Evolutionary conservation across 2,888 invertebrate genomes (phyloP).

Genomic region (Microdon myrmicae): DNA sequence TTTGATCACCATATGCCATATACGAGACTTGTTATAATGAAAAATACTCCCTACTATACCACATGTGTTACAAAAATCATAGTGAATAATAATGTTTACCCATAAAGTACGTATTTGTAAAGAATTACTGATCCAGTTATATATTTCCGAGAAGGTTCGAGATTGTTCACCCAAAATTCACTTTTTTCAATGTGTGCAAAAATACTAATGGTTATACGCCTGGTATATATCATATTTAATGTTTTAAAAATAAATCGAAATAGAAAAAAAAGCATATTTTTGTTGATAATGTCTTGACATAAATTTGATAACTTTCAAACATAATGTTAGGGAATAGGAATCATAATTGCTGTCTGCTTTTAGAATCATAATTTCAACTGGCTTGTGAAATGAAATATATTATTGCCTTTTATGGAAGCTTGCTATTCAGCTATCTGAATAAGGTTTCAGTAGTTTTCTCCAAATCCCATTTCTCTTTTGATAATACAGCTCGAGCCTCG

Average conservation of each 20-base stretch:
- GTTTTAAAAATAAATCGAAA: slow-evolving; percentile 23
- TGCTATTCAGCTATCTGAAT: slow-evolving; percentile 75
- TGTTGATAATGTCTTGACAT: slow-evolving; percentile 32
- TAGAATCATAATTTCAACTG: slow-evolving; percentile 26
- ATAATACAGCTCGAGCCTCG: slow-evolving; percentile 88
- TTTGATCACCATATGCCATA: too few species aligned
- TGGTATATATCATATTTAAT: slow-evolving; percentile 20
- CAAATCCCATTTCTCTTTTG: slow-evolving; percentile 92
- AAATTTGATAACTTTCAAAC: slow-evolving; percentile 25
- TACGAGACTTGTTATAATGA: too few species aligned
- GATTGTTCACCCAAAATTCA: too few species aligned
- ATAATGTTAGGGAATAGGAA: slow-evolving; percentile 22
- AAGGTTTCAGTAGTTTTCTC: slow-evolving; percentile 91
- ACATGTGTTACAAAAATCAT: too few species aligned
- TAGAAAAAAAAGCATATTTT: slow-evolving; percentile 35
- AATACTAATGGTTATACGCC: too few species aligned
- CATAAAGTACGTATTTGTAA: too few species aligned
- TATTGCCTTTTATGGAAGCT: background rate
- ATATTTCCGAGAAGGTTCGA: too few species aligned
- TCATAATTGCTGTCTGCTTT: slow-evolving; percentile 34
- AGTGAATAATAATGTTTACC: too few species aligned
- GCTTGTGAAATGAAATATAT: slow-evolving; percentile 15
- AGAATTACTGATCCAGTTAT: too few species aligned
- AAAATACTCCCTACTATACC: too few species aligned
- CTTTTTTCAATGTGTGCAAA: too few species aligned